These are phyloP conservation scores for Lepus oiostolus DNA, from an alignment of 2,797 vertebrate genomes.

Conservation along the genomic window DNA sequence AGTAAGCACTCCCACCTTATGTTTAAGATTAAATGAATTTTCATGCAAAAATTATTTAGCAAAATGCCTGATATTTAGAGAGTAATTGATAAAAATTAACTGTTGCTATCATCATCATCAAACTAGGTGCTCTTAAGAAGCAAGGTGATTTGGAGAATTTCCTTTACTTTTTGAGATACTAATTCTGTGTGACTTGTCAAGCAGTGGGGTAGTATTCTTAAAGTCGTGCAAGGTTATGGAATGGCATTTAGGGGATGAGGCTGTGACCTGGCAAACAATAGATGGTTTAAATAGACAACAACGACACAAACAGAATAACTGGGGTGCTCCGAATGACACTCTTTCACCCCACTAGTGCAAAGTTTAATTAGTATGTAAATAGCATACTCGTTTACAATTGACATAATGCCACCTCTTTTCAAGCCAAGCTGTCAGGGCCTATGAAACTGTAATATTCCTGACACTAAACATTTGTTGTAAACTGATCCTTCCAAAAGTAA, in stretches of 20 bases:
- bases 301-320: conserved; percentile 78
- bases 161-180: conserved; percentile 9
- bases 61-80: neutral
- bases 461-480: conserved; percentile 85
- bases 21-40: neutral
- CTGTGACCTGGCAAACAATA: conserved; percentile 71
- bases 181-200: conserved; percentile 33
- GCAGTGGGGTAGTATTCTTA: conserved; percentile 29
- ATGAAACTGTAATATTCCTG: conserved; percentile 83
- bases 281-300: conserved; percentile 80
- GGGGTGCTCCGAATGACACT: conserved; percentile 77
- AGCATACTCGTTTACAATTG: conserved; percentile 83
- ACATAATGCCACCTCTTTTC: conserved; percentile 82
- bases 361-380: conserved; percentile 88
- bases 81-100: neutral
- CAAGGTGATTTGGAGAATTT: conserved; percentile 6
- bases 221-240: conserved; percentile 57
- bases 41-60: neutral
- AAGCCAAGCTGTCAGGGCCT: conserved; percentile 84
- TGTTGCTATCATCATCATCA: neutral
- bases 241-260: conserved; percentile 62
- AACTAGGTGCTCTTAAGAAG: neutral
- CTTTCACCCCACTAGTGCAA: conserved; percentile 80
- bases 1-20: neutral
- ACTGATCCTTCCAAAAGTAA: conserved; percentile 85